Conservation (phyloP, 2,888 invertebrate genomes). For the Eurois occulta region DNA sequence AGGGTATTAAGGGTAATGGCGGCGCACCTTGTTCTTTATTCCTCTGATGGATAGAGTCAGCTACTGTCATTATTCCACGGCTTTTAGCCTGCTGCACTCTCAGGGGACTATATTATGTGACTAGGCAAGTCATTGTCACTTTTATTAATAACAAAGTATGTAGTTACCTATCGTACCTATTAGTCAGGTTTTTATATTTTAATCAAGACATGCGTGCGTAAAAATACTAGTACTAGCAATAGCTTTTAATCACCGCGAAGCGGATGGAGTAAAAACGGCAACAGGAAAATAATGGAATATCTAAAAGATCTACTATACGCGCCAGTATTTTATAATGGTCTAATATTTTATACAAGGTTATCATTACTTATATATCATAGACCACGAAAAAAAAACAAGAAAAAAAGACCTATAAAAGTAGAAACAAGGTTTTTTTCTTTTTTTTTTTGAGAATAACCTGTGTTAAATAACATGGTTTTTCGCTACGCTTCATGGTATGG, state of each 20-base stretch:
- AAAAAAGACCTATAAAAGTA: background rate
- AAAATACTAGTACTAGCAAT: background rate
- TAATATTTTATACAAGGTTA: background rate
- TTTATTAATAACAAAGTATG: constrained; percentile 14
- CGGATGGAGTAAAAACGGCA: background rate
- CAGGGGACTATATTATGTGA: background rate
- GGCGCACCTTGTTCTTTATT: background rate
- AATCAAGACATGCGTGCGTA: background rate
- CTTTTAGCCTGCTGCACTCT: background rate
- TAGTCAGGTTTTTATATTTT: background rate
- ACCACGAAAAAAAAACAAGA: background rate
- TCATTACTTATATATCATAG: too few relatives aligned
- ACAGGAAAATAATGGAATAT: constrained; percentile 8
- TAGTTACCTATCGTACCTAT: background rate
- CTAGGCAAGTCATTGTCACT: background rate
- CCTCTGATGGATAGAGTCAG: background rate
- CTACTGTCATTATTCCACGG: background rate
- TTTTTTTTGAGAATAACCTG: constrained; percentile 1
- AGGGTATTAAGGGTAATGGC: background rate
- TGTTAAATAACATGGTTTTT: background rate
- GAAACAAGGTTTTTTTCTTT: too few relatives aligned
- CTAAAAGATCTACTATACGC: background rate
- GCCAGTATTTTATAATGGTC: background rate
- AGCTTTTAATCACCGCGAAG: constrained; percentile 8
- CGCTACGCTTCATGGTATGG: constrained; percentile 20